Base-by-base conservation (phyloP, 1,140 invertebrate genomes). In the Cheumatopsyche charites region DNA sequence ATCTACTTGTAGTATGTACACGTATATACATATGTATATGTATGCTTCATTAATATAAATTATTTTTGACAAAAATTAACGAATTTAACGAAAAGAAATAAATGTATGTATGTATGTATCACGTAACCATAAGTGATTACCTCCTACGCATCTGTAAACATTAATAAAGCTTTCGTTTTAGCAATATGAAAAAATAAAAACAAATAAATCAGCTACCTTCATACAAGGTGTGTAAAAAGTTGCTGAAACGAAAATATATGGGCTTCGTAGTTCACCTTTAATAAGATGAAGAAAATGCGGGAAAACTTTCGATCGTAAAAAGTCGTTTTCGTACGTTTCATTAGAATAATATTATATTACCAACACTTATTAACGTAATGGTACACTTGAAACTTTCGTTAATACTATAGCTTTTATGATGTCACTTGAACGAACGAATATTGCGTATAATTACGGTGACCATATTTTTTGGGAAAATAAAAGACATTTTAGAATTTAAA, bases 181-280 rank as follows among this genome's bases (percentile, higher is more conserved):
- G 2, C 4, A n/a, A 47, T 47, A 47, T 47, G 15, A n/a, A 47
- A n/a, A 58, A 58, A 58, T 25, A 58, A 58, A 58, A 19, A 21
- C 55, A 25, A 58, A 58, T 58, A 58, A 58, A 58, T 58, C 55
- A 58, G 55, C 55, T 23, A 58, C 55, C 25, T 58, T 58, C 55
- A 23, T 23, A 23, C 55, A 11, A 25, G 55, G 55, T 58, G 25
- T 23, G 25, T 23, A 58, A 58, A 58, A 58, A 58, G 55, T 58
- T 58, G 19, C 55, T 25, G 25, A 58, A 58, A 58, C 55, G 55
- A 58, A 58, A 58, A 58, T 58, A 58, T 58, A 58, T 58, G 55
- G 55, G 21, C 25, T 58, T 58, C 25, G 25, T 25, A 58, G 55
- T 23, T 58, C 11, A 12, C 23, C 21, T 25, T 58, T 58, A 58